Evolutionary conservation across 2,113 vertebrate species (phyloP).

Genomic region (Phasianus colchicus): DNA sequence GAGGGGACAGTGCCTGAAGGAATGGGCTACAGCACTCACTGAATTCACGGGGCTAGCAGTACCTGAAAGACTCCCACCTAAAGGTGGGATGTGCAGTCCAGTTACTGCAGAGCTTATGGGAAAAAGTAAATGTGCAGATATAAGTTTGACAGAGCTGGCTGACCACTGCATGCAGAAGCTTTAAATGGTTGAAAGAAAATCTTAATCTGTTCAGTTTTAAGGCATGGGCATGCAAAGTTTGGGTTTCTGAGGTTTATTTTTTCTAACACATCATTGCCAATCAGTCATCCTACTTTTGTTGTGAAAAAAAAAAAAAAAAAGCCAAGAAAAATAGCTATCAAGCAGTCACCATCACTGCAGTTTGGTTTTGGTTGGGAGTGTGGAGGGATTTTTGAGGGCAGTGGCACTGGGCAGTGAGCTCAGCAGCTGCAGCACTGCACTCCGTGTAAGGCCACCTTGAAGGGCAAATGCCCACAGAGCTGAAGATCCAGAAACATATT

Average conservation of each 20-base stretch:
- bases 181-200: background rate
- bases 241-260: background rate
- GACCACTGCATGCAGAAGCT: background rate
- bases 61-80: background rate
- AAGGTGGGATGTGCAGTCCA: background rate
- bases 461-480: no score
- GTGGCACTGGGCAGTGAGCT: no score
- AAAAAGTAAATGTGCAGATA: background rate
- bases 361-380: accelerated
- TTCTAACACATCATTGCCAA: accelerated
- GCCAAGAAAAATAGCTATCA: background rate
- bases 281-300: background rate
- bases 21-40: background rate
- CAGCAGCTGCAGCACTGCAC: no score
- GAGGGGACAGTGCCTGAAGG: background rate
- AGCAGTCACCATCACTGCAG: background rate
- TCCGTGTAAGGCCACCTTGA: no score
- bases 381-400: background rate
- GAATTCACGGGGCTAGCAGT: background rate
- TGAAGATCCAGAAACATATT: no score
- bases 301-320: background rate
- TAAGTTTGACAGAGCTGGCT: background rate
- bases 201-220: background rate
- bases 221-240: background rate
- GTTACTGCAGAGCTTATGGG: background rate